Evolutionary conservation across 2,113 vertebrate species (phyloP), one percentile per base, ranked within the genome.

Genomic region (Conger conger): DNA sequence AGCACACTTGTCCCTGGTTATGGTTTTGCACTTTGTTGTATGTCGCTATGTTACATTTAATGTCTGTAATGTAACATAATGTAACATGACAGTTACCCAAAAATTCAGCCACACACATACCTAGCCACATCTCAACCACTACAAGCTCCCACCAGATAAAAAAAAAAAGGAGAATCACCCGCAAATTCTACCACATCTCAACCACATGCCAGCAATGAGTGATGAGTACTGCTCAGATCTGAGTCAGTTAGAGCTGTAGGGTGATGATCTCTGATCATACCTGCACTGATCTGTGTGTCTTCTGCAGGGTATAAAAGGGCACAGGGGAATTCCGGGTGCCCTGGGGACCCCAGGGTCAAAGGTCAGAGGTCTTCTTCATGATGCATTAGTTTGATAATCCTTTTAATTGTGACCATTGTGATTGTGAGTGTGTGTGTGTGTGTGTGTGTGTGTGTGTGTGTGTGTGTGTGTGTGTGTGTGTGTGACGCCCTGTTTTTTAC

Each of bases 251-350:
- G 16, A 5, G 15, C 15, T 27, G 57, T 1, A 27, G 57, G 2
- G 8, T 27, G 57, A 5, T 63, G 57, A 27, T 20, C 57, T 63
- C 57, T 63, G 54, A 57, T 57, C 54, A 17, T 18, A 57, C 54
- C 57, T 63, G 57, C 23, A 8, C 57, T 63, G 18, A 23, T 63
- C 57, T 63, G 20, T 6, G 18, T 63, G 18, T 63, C 20, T 88
- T 38, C 76, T 89, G 53, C 91, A 97, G 96, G 96, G 96, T 87
- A 91, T 92, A 23, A 92, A 94, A 84, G 96, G 96, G 86, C 93
- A 92, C 3, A 89, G 85, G n/a, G 96, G 96, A 78, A 87, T 90
- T 53, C 90, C 88, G 1, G 96, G 96, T 88, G 83, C 80, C 86
- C 90, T 93, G 57, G 95, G 96, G 92, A 94, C 87, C 88, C 89